Percentiles rank a stretch among this genome's conserved stretches.
These are phyloP conservation scores for Idaea biselata DNA, from an alignment of 2,888 invertebrate genomes.

Conservation along the genomic window DNA sequence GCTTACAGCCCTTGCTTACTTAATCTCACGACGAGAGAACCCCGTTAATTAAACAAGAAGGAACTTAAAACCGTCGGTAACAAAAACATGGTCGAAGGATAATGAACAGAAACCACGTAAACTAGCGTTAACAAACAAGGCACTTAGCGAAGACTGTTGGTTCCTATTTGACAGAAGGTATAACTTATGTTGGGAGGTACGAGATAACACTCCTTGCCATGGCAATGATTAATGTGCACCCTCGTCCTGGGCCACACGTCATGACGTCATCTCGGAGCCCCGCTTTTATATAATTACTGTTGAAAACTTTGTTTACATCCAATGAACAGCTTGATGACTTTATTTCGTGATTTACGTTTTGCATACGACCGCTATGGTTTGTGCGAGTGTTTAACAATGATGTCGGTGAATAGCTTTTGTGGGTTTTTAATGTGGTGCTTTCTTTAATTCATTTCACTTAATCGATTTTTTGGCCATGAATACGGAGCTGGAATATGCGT, in stretches of 20 bases:
- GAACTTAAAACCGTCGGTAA: slow-evolving; percentile 1
- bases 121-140: slow-evolving; percentile 21
- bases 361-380: neutral
- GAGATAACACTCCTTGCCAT: slow-evolving; percentile 58
- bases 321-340: slow-evolving; percentile 35
- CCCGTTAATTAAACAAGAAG: neutral
- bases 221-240: slow-evolving; percentile 69
- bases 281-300: slow-evolving; percentile 64
- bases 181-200: slow-evolving; percentile 36
- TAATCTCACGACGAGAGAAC: neutral
- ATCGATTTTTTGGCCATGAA: no score
- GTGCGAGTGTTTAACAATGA: neutral
- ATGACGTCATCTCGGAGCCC: slow-evolving; percentile 31
- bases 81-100: slow-evolving; percentile 9
- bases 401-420: neutral
- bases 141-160: slow-evolving; percentile 23
- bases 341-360: slow-evolving; percentile 5
- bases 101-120: slow-evolving; percentile 22
- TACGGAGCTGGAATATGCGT: no score
- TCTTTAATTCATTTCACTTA: neutral
- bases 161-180: slow-evolving; percentile 40
- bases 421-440: neutral
- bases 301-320: slow-evolving; percentile 49
- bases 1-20: slow-evolving; percentile 9
- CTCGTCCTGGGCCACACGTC: slow-evolving; percentile 59